These are phyloP conservation scores for Corythornis madagascariensis DNA, from an alignment of 2,113 vertebrate genomes.

Conservation along the genomic window DNA sequence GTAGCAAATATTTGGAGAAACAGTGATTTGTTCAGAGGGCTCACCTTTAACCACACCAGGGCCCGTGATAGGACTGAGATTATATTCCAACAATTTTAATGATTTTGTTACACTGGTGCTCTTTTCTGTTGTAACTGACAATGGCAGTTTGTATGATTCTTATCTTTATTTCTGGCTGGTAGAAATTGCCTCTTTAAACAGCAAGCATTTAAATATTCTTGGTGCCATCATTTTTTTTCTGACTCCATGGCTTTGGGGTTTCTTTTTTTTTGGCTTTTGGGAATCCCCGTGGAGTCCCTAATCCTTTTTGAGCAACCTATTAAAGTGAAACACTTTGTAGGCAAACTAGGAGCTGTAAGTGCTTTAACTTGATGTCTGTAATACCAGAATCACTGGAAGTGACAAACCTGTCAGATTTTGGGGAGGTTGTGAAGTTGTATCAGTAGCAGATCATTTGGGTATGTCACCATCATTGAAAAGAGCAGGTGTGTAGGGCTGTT, in stretches of 20 bases:
- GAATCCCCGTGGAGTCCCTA: conserved; percentile 30
- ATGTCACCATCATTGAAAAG: background rate
- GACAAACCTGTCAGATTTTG: background rate
- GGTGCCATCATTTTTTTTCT: background rate
- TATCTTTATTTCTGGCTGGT: background rate
- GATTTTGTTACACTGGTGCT: background rate
- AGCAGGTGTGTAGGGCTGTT: background rate
- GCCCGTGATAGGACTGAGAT: background rate
- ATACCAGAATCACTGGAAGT: background rate
- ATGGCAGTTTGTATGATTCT: background rate
- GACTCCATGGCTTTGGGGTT: background rate
- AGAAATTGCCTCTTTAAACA: background rate
- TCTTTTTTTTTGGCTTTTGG: background rate
- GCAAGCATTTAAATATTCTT: background rate
- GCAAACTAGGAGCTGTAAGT: background rate
- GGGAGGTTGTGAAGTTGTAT: background rate
- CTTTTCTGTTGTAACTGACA: background rate
- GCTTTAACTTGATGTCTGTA: background rate
- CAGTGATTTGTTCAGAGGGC: background rate
- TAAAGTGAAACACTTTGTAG: conserved; percentile 26
- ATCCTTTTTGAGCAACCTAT: background rate
- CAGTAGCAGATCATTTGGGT: background rate
- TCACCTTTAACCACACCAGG: background rate
- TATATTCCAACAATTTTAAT: background rate
- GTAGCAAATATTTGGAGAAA: background rate